phyloP scores from a whole-genome alignment of 37 sponge, comb jelly and placozoan species.

The Cladorhizidae sp. region DNA sequence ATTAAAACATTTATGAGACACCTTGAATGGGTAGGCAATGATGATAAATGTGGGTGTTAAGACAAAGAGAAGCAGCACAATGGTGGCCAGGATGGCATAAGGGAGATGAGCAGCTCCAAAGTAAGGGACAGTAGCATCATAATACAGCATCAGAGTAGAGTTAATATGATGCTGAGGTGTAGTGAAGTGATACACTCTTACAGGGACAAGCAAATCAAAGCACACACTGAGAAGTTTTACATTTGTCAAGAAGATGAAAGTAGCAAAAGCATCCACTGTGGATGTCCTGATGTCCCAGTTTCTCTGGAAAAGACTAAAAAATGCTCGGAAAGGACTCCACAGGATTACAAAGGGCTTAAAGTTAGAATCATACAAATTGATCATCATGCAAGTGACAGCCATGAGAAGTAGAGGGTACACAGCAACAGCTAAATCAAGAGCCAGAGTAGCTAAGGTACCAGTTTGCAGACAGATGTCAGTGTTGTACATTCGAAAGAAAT shows the following conservation, averaged over 20 bases:
- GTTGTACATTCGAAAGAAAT: slow-evolving; percentile 16
- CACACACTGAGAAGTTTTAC: slow-evolving; percentile 43
- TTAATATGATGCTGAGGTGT: not conserved
- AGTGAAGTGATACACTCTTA: slow-evolving; percentile 2
- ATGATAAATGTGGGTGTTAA: slow-evolving; percentile 47
- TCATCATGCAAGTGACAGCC: slow-evolving; percentile 7
- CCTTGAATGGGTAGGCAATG: slow-evolving; percentile 5
- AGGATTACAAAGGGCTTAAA: not conserved
- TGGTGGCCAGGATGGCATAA: slow-evolving; percentile 41
- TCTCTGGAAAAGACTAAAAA: slow-evolving; percentile 13
- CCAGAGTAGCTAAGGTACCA: not conserved
- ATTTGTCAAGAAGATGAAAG: slow-evolving; percentile 66
- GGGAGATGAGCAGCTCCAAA: slow-evolving; percentile 38
- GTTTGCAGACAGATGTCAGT: slow-evolving; percentile 14
- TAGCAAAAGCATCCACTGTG: slow-evolving; percentile 50
- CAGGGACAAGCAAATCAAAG: slow-evolving; percentile 39
- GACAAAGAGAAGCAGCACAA: slow-evolving; percentile 15
- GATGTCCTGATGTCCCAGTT: slow-evolving; percentile 43
- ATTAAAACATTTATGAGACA: slow-evolving; percentile 5
- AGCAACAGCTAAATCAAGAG: slow-evolving; percentile 29
- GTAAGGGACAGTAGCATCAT: slow-evolving; percentile 42
- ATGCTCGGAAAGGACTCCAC: slow-evolving; percentile 15
- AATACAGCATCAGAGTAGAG: slow-evolving; percentile 4
- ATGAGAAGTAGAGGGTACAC: slow-evolving; percentile 22
- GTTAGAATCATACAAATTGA: slow-evolving; percentile 6